Evolutionary conservation across 2,113 vertebrate genomes (phyloP), one percentile per base, ranked within the genome.

Genomic region (Trinectes maculatus): DNA sequence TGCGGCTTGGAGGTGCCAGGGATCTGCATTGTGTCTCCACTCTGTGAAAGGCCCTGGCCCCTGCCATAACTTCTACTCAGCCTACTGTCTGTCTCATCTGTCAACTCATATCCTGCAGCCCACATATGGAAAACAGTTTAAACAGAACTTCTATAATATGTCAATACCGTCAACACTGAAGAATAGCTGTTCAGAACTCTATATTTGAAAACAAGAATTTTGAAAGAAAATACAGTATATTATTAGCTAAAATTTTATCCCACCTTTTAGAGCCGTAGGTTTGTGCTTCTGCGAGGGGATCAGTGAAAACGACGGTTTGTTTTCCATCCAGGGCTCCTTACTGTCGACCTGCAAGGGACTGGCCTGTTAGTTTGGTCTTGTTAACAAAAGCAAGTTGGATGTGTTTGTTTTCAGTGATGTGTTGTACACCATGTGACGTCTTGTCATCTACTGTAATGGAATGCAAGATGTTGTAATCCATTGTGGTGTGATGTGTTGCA

Each of bases 281-380:
- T 15, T 46, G n/a, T 16, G 25, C 8, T 8, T 19, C 3, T 44
- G 7, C 1, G 8, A 36, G 1, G 51, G 57, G 47, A 7, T 29
- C 7, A 37, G 56, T 0, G 39, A 77, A 68, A 83, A 75, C n/a
- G 49, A 61, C 12, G 70, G 73, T 22, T 61, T 63, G 10, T 12
- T 12, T 8, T 78, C 79, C 67, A 78, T 56, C 82, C 79, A 80
- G 1, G 79, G 56, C 36, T 39, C 46, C 19, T 44, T 43, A 22
- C 49, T 31, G 28, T 18, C 3, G n/a, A 58, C 15, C 81, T 77
- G 26, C 24, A 40, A 29, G 39, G 18, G 8, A 42, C 37, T n/a
- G n/a, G n/a, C n/a, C n/a, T n/a, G n/a, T n/a, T n/a, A n/a, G n/a
- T n/a, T n/a, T n/a, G n/a, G n/a, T n/a, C n/a, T n/a, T n/a, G n/a